A percentile compares a stretch with the other conserved stretches of the same genome.
Conservation (phyloP, 2,888 invertebrate species). For the Drosophila bunnanda region DNA sequence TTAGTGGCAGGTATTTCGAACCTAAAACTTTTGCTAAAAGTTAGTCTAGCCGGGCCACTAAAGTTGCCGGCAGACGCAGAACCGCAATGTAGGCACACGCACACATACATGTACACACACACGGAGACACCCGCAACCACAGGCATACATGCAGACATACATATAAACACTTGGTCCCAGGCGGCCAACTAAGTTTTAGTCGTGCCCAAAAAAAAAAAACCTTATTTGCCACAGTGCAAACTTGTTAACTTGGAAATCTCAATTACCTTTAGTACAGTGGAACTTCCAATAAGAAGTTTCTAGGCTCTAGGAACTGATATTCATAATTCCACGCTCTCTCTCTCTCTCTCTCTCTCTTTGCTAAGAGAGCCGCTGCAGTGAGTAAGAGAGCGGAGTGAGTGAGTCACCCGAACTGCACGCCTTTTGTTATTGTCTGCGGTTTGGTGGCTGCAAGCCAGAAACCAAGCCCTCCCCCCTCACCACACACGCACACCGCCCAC, state of each 20-base stretch:
- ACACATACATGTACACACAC: constrained; percentile 13
- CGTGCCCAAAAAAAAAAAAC: constrained; percentile 23
- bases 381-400: constrained; percentile 52
- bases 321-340: constrained; percentile 2
- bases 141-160: not conserved
- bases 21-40: constrained; percentile 78
- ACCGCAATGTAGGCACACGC: constrained; percentile 47
- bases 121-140: constrained; percentile 19
- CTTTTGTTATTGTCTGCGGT: constrained; percentile 64
- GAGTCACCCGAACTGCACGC: constrained; percentile 48
- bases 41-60: constrained; percentile 76
- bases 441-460: constrained; percentile 63
- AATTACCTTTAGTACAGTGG: not conserved
- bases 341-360: constrained; percentile 7
- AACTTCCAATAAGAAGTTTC: not conserved
- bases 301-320: not conserved
- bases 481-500: too few relatives aligned
- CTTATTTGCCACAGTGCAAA: constrained; percentile 19
- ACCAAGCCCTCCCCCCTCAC: constrained; percentile 17
- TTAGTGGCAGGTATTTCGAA: constrained; percentile 79
- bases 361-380: constrained; percentile 54
- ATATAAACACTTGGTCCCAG: constrained; percentile 40
- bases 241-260: not conserved
- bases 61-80: constrained; percentile 63
- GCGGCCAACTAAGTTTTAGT: constrained; percentile 49